These are phyloP conservation scores for Heliconius eleuchia DNA, from an alignment of 1,140 invertebrate species.

Conservation along the genomic window DNA sequence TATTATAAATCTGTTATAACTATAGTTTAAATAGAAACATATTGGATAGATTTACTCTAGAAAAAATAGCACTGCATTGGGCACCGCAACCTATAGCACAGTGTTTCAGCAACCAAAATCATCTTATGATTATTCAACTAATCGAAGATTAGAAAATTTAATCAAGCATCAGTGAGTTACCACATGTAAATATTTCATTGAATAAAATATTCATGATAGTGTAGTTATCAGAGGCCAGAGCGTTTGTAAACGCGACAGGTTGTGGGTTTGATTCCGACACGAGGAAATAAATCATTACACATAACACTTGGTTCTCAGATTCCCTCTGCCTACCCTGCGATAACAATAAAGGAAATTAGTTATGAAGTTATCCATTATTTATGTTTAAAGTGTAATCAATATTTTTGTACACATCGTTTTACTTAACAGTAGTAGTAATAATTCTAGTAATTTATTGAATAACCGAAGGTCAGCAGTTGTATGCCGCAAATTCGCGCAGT, in stretches of 20 bases:
- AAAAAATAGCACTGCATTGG: not conserved
- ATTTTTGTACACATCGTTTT: not conserved
- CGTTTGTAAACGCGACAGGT: no score
- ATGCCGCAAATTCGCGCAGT: constrained; percentile 21
- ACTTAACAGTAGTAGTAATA: not conserved
- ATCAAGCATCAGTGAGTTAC: not conserved
- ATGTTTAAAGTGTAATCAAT: not conserved
- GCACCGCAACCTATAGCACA: not conserved
- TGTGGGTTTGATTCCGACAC: no score
- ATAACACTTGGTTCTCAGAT: no score
- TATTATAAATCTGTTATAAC: not conserved
- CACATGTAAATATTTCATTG: not conserved
- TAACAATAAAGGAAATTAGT: no score
- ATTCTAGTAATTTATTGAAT: constrained; percentile 22
- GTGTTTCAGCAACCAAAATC: not conserved
- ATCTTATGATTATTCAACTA: not conserved
- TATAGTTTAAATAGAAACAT: no score
- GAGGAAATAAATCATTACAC: no score
- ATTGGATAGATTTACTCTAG: no score
- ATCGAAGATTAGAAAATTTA: not conserved
- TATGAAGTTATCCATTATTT: no score
- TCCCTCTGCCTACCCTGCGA: no score
- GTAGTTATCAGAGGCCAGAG: no score
- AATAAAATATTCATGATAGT: not conserved
- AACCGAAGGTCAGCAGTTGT: constrained; percentile 29